These are phyloP conservation scores for Oxyruncus cristatus DNA, from an alignment of 2,113 vertebrate species.

Conservation along the genomic window DNA sequence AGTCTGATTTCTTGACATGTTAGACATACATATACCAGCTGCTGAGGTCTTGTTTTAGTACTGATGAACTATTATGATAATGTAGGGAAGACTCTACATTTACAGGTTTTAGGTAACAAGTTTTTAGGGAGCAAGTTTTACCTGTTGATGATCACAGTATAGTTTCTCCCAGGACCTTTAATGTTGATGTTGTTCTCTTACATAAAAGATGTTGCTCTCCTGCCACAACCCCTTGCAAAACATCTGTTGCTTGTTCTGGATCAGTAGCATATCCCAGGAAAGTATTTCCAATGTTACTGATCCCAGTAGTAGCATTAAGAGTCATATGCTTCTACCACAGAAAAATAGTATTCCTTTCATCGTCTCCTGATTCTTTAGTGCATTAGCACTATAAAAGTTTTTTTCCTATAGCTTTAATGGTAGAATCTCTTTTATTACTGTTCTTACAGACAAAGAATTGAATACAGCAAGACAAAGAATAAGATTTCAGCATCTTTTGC, in stretches of 20 bases:
- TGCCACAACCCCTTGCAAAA: background rate
- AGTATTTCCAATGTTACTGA: background rate
- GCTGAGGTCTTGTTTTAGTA: background rate
- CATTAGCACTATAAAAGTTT: background rate
- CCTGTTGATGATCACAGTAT: background rate
- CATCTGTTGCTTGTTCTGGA: background rate
- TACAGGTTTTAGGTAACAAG: background rate
- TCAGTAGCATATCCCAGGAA: background rate
- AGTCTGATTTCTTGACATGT: background rate
- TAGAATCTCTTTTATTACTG: background rate
- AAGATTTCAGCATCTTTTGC: background rate
- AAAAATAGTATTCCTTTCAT: background rate
- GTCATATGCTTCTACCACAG: background rate
- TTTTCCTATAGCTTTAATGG: background rate
- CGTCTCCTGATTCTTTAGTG: background rate
- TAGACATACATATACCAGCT: background rate
- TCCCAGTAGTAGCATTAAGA: background rate
- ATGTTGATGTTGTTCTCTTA: background rate
- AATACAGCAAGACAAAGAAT: background rate
- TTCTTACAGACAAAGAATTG: no score
- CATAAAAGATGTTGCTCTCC: background rate
- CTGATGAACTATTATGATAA: background rate
- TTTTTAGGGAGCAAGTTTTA: background rate
- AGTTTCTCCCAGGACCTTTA: background rate
- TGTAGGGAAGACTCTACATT: background rate